A percentile compares a stretch with the other conserved stretches of the same genome.
These are phyloP conservation scores for Ellobium chinense DNA, from an alignment of 2,888 invertebrate genomes.

Conservation along the genomic window DNA sequence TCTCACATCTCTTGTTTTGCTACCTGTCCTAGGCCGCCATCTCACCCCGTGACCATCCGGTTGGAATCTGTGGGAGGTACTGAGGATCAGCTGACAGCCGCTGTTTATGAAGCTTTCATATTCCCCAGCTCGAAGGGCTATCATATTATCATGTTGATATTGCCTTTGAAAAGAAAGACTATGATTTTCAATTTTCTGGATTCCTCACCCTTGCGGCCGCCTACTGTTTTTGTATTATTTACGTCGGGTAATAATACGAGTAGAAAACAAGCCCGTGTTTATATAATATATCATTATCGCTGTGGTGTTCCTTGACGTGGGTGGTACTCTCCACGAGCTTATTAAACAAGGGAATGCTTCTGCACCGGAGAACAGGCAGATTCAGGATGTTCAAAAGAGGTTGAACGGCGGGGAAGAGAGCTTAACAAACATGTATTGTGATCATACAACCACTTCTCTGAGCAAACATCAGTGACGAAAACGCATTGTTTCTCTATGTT, in stretches of 20 bases:
- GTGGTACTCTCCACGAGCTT: background rate
- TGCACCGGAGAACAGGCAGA: too few relatives aligned
- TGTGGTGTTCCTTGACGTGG: background rate
- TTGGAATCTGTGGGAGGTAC: background rate
- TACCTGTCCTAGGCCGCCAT: background rate
- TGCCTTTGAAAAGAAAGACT: background rate
- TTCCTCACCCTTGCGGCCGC: background rate
- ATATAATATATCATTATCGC: too few relatives aligned
- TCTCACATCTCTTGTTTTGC: background rate
- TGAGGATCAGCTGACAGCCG: constrained; percentile 7
- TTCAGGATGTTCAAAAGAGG: too few relatives aligned
- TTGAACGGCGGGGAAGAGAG: too few relatives aligned
- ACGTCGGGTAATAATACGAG: background rate
- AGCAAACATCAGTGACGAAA: too few relatives aligned
- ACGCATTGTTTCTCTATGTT: too few relatives aligned
- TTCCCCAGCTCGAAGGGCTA: background rate
- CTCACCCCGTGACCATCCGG: constrained; percentile 1
- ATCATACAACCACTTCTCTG: too few relatives aligned
- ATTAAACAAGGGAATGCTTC: too few relatives aligned
- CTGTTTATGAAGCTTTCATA: constrained; percentile 22
- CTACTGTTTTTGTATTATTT: background rate
- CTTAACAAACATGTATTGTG: too few relatives aligned
- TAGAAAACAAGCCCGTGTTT: background rate
- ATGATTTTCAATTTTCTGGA: constrained; percentile 2
- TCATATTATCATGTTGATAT: constrained; percentile 11